A percentile compares a stretch with the other conserved stretches of the same genome.
Evolutionary conservation across 2,797 vertebrate genomes (phyloP).

Genomic region (Neostethus bicornis): DNA sequence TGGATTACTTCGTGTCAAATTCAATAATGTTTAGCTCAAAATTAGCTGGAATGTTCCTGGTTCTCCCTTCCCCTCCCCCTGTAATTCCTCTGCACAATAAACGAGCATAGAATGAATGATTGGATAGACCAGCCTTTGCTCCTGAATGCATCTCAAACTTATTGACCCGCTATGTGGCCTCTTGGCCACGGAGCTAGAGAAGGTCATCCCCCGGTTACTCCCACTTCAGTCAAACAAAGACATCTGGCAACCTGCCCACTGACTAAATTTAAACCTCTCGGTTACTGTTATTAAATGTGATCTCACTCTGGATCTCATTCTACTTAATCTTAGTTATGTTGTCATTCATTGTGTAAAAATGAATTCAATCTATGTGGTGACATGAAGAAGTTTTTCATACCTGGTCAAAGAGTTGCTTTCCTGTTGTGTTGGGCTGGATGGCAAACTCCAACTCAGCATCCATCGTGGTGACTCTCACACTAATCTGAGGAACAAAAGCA

Average conservation of each 20-base stretch:
- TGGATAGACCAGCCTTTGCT: background rate
- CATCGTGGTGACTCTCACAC: conserved; percentile 97
- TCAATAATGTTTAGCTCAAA: background rate
- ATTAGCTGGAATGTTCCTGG: background rate
- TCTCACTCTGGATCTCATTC: no score
- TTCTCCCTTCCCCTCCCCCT: background rate
- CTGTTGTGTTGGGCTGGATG: conserved; percentile 97
- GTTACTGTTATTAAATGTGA: background rate
- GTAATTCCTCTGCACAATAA: background rate
- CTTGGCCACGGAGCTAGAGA: background rate
- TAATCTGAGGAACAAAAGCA: conserved; percentile 83
- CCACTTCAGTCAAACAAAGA: background rate
- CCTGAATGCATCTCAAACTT: background rate
- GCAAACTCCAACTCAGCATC: conserved; percentile 99
- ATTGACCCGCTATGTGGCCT: background rate
- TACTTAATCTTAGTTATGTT: no score
- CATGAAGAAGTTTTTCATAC: conserved; percentile 70
- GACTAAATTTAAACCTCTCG: background rate
- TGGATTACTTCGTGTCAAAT: background rate
- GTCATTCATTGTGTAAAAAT: background rate
- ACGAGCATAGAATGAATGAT: background rate
- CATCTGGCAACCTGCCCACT: background rate
- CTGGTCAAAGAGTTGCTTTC: conserved; percentile 99
- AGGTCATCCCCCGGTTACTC: background rate
- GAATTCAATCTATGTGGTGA: background rate